Evolutionary conservation across 1,140 invertebrate genomes (phyloP).

Genomic region (Psix sp.): DNA sequence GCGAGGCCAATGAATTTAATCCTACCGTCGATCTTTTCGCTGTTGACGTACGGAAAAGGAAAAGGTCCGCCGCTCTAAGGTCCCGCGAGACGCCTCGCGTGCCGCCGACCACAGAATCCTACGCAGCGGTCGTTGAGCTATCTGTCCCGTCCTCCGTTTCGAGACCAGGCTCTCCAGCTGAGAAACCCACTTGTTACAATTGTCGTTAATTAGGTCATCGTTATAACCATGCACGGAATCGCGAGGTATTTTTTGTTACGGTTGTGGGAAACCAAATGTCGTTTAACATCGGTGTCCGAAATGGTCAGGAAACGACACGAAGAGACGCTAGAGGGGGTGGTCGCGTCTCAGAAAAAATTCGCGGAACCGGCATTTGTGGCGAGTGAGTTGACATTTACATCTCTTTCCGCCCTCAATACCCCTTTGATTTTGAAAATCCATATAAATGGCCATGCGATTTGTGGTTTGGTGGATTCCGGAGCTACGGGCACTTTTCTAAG

Average conservation of each 20-base stretch:
- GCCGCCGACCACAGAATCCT: no score
- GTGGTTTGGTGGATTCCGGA: constrained; percentile 15
- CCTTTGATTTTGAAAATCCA: neutral
- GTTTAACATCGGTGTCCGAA: neutral
- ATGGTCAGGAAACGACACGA: neutral
- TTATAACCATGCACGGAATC: neutral
- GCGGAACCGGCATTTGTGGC: neutral
- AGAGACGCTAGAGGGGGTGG: no score
- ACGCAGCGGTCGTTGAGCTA: no score
- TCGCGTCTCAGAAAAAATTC: no score
- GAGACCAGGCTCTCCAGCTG: neutral
- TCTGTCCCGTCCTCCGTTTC: neutral
- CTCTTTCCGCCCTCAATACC: neutral
- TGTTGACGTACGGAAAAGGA: no score
- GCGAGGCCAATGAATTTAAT: neutral
- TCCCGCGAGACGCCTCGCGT: no score
- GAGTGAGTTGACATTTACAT: neutral
- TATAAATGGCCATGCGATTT: neutral
- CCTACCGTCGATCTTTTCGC: no score
- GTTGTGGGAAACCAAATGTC: neutral
- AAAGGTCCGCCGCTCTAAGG: no score
- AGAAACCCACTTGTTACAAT: neutral
- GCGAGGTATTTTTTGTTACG: neutral
- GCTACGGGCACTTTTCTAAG: constrained; percentile 17
- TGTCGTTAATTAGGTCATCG: neutral